A percentile compares a stretch with the other conserved stretches of the same genome.
Conservation (phyloP, 2,797 vertebrate genomes). For the Knipowitschia caucasica region DNA sequence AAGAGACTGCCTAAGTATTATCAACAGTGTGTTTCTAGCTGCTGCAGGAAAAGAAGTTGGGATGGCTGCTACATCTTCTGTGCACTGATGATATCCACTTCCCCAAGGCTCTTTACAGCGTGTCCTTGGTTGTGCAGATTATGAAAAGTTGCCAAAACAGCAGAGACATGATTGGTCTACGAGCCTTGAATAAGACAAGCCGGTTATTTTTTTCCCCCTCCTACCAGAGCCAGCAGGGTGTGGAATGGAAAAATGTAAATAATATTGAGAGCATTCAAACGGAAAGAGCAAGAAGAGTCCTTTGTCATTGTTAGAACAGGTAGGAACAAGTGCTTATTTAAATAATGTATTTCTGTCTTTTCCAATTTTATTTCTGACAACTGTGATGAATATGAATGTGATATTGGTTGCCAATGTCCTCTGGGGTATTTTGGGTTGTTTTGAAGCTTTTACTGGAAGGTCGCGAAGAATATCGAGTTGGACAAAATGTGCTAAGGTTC, state of each 20-base stretch:
- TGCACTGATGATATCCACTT: conserved; percentile 41
- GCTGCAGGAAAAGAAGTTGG: conserved; percentile 27
- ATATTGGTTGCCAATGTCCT: conserved; percentile 4
- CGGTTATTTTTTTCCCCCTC: conserved; percentile 5
- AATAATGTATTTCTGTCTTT: conserved; percentile 10
- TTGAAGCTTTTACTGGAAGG: conserved; percentile 8
- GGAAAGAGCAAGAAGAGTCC: conserved; percentile 1
- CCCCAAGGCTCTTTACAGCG: conserved; percentile 33
- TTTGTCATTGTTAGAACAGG: conserved; percentile 9
- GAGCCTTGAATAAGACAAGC: conserved; percentile 31
- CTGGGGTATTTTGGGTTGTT: conserved; percentile 1
- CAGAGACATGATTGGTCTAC: conserved; percentile 29
- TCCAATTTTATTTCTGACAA: conserved; percentile 7
- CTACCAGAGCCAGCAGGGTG: conserved; percentile 5
- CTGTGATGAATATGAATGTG: conserved; percentile 8
- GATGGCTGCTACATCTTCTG: conserved; percentile 45
- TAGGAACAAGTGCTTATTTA: conserved; percentile 9
- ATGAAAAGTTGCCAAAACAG: conserved; percentile 47
- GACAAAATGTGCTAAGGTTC: neutral
- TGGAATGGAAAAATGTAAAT: conserved; percentile 12
- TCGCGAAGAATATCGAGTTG: neutral
- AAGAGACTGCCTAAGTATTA: conserved; percentile 44
- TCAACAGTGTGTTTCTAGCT: conserved; percentile 35
- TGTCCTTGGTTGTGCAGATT: conserved; percentile 56
- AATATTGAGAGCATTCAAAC: conserved; percentile 12